Base-by-base conservation (phyloP, 2,888 invertebrate genomes). In the Rhorus exstirpatorius region DNA sequence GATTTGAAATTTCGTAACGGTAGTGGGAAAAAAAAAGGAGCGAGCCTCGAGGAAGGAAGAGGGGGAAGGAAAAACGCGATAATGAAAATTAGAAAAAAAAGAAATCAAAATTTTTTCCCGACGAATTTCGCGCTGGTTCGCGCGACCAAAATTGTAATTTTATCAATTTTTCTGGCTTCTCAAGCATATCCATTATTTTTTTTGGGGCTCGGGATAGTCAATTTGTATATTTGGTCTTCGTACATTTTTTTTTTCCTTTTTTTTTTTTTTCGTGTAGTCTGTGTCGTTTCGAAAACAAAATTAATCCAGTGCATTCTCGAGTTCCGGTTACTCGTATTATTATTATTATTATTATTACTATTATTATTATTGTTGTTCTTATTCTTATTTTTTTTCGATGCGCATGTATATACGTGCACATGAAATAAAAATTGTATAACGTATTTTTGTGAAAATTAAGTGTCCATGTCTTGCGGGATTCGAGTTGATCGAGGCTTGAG, bases 401-500 rank as follows among this genome's bases (percentile, higher is more conserved):
- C 70, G 53, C 72, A 67, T 68, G 53, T 55, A 63, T 58, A 41
- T 70, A 61, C 60, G 70, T 61, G 17, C 53, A 21, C 35, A 38
- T 19, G 46, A 58, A 63, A 55, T 61, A 17, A 61, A 82, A 68
- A 79, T 70, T 82, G 79, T 82, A 82, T 21, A 82, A 79, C 68
- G 67, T 71, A 63, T 72, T 74, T 71, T 35, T 44, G 74, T 79
- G 53, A 35, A 24, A 55, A 31, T 31, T 46, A 26, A 65, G 31
- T 60, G 8, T 58, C 44, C 35, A 38, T 17, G 60, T 79, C 61
- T 70, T 53, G 46, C 21, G n/a, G 55, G 65, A 79, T 82, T 82
- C 71, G 71, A 60, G 75, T 46, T 41, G 3, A 8, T 41, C 12
- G 12, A 38, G 19, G 10, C 12, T 7, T 46, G 8, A n/a, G 1